phyloP scores from a whole-genome alignment of 2,888 invertebrate genomes.

The Nomada ruficornis region DNA sequence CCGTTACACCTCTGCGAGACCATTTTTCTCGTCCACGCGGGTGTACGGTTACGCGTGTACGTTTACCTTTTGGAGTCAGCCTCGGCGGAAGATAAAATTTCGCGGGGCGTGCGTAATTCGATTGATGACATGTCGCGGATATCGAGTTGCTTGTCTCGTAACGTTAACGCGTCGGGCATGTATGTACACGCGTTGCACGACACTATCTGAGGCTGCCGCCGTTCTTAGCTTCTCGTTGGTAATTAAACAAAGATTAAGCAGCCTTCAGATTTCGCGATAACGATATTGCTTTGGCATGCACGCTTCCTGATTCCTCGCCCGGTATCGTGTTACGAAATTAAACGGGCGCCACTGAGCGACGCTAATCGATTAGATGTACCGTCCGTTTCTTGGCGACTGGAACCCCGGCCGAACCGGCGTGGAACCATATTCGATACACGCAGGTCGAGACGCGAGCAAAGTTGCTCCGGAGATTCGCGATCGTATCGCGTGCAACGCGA shows the following conservation, averaged over 20 bases:
- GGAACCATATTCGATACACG: not conserved
- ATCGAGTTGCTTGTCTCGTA: slow-evolving; percentile 31
- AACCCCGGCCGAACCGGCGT: too few species aligned
- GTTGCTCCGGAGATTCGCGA: slow-evolving; percentile 11
- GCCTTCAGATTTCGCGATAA: slow-evolving; percentile 26
- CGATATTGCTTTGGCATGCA: not conserved
- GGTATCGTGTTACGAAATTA: slow-evolving; percentile 24
- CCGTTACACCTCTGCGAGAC: not conserved
- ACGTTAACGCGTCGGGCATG: not conserved
- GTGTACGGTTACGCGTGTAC: slow-evolving; percentile 31
- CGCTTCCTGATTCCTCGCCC: not conserved
- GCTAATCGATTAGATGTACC: slow-evolving; percentile 19
- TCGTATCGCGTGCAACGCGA: slow-evolving; percentile 38
- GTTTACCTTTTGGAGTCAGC: slow-evolving; percentile 10
- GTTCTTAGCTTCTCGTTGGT: not conserved
- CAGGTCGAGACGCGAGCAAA: not conserved
- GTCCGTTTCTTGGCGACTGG: too few species aligned
- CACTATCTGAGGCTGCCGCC: not conserved
- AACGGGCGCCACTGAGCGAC: not conserved
- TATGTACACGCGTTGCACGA: not conserved
- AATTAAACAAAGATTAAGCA: slow-evolving; percentile 54
- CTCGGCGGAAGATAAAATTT: slow-evolving; percentile 33
- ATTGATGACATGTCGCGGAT: slow-evolving; percentile 33
- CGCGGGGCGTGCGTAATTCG: slow-evolving; percentile 46
- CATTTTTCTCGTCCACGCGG: not conserved